Percentiles rank a stretch among this genome's conserved stretches.
phyloP scores from a whole-genome alignment of 2,888 invertebrate species.

The Agriopis leucophaearia region DNA sequence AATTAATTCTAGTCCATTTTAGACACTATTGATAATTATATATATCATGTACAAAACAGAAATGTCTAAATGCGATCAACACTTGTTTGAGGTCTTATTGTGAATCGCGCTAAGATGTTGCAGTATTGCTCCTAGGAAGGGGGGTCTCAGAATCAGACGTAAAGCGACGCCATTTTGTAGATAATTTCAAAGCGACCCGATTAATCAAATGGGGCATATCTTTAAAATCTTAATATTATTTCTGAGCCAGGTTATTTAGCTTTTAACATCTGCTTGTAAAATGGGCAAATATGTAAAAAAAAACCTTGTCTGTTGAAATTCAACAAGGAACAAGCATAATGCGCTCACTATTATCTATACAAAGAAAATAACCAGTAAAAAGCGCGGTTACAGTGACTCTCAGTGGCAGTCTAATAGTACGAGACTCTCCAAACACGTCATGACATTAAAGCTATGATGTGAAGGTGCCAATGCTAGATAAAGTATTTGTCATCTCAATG shows the following conservation, averaged over 20 bases:
- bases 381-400: background rate
- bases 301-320: background rate
- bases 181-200: background rate
- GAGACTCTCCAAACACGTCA: background rate
- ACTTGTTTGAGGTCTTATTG: background rate
- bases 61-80: too few species aligned
- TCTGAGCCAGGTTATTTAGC: too few species aligned
- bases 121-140: background rate
- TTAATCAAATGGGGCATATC: background rate
- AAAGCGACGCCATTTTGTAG: background rate
- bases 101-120: background rate
- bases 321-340: background rate
- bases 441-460: slow-evolving; percentile 63
- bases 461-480: slow-evolving; percentile 74
- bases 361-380: background rate
- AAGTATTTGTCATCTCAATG: slow-evolving; percentile 47
- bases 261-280: too few species aligned
- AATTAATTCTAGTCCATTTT: background rate
- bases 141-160: background rate
- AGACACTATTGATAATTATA: background rate
- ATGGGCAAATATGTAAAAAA: too few species aligned
- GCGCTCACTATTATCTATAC: too few species aligned
- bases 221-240: too few species aligned
- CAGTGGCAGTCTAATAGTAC: background rate
- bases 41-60: background rate